phyloP scores from a whole-genome alignment of 2,113 vertebrate species.

The Stigmatopora argus region DNA sequence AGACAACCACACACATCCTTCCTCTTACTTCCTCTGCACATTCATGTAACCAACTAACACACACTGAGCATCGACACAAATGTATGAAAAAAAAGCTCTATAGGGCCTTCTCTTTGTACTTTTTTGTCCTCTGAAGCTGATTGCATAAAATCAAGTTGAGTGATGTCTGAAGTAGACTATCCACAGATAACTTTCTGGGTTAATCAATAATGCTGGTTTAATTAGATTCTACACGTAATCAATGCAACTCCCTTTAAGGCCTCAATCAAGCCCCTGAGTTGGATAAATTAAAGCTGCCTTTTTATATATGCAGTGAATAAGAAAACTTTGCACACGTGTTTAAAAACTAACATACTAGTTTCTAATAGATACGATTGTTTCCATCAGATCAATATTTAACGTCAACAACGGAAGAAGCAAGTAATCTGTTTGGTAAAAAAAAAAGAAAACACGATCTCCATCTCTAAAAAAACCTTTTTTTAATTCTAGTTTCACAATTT shows the following conservation, averaged over 20 bases:
- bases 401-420: background rate
- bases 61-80: slow-evolving; percentile 2
- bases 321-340: background rate
- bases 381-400: background rate
- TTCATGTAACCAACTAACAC: slow-evolving; percentile 3
- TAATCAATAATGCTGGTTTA: slow-evolving; percentile 6
- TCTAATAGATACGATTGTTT: background rate
- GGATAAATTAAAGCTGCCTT: background rate
- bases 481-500: background rate
- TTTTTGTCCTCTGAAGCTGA: background rate
- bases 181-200: background rate
- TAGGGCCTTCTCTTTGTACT: slow-evolving; percentile 5
- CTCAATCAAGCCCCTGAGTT: background rate
- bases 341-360: background rate
- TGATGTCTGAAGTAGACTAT: slow-evolving; percentile 17
- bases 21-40: background rate
- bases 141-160: background rate
- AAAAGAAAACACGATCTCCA: background rate
- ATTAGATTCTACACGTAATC: slow-evolving; percentile 6
- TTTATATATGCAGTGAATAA: background rate
- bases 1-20: slow-evolving; percentile 17
- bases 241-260: background rate
- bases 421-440: too few species aligned
- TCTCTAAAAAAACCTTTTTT: background rate
- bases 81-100: background rate